Conservation (phyloP, 2,888 invertebrate species). For the Drosophila mulleri region DNA sequence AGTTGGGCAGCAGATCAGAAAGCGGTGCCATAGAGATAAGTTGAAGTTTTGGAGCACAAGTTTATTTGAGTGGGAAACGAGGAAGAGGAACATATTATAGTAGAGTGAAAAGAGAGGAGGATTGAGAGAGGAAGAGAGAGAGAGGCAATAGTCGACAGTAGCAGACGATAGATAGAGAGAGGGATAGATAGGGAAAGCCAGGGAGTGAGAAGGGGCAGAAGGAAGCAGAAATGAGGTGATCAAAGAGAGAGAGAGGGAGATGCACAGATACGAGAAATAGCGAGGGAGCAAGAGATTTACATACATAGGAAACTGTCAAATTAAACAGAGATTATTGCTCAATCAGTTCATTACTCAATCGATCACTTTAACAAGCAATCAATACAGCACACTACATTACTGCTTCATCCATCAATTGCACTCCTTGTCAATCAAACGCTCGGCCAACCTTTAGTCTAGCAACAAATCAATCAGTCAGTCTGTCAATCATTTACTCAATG, state of each 20-base stretch:
- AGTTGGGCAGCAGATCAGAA: slow-evolving; percentile 7
- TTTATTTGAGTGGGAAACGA: background rate
- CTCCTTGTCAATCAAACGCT: background rate
- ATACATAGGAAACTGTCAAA: too few species aligned
- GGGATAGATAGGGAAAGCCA: too few species aligned
- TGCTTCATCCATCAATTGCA: background rate
- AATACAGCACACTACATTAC: background rate
- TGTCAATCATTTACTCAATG: background rate
- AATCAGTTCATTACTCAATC: too few species aligned
- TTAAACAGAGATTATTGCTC: too few species aligned
- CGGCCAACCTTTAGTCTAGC: background rate
- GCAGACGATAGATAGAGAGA: background rate
- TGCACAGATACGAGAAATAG: too few species aligned
- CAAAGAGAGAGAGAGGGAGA: background rate
- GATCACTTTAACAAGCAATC: background rate
- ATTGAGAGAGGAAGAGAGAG: background rate
- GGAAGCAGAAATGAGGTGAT: too few species aligned
- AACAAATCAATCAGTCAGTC: background rate
- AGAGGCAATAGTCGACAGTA: background rate
- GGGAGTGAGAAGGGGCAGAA: background rate
- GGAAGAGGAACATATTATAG: background rate
- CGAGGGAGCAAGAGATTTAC: too few species aligned
- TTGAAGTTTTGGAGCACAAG: slow-evolving; percentile 1
- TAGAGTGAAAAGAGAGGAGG: background rate
- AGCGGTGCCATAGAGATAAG: background rate